Evolutionary conservation across 2,797 vertebrate species (phyloP).

Genomic region (Leptoclinus maculatus): DNA sequence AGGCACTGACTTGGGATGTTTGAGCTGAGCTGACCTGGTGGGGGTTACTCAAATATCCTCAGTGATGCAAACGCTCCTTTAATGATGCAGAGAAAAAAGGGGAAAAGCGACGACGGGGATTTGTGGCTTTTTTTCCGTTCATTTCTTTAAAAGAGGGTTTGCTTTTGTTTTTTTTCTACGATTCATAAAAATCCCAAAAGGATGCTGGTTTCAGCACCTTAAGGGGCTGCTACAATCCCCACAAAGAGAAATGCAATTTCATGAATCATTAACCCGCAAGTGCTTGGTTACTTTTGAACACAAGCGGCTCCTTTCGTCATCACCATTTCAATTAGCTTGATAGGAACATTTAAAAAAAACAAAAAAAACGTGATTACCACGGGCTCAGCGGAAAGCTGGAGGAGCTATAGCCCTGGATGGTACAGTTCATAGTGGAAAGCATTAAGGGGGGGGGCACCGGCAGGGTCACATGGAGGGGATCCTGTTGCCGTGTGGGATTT

Average conservation of each 20-base stretch:
- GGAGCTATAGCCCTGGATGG: background rate
- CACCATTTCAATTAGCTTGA: constrained; percentile 40
- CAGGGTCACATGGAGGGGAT: constrained; percentile 42
- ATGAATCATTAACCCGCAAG: constrained; percentile 60
- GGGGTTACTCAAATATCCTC: constrained; percentile 62
- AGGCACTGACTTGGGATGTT: constrained; percentile 57
- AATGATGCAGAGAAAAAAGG: constrained; percentile 23
- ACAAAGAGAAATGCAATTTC: constrained; percentile 44
- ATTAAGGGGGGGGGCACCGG: background rate
- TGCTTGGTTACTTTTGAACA: constrained; percentile 37
- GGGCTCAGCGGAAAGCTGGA: constrained; percentile 11
- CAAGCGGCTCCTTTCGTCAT: constrained; percentile 32
- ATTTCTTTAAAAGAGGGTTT: background rate
- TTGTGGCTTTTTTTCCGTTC: constrained; percentile 7
- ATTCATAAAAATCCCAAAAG: background rate
- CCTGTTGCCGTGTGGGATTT: constrained; percentile 58
- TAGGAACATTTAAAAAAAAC: constrained; percentile 3
- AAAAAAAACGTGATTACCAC: constrained; percentile 8
- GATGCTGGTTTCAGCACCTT: background rate
- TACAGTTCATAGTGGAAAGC: constrained; percentile 8
- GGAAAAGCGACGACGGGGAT: background rate
- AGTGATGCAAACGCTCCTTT: constrained; percentile 55
- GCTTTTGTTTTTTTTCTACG: background rate
- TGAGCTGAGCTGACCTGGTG: constrained; percentile 30
- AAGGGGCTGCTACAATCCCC: background rate